A percentile compares a stretch with the other conserved stretches of the same genome.
These are phyloP conservation scores for Masnerella sp. DNA, from an alignment of 2,888 invertebrate genomes.

Conservation along the genomic window DNA sequence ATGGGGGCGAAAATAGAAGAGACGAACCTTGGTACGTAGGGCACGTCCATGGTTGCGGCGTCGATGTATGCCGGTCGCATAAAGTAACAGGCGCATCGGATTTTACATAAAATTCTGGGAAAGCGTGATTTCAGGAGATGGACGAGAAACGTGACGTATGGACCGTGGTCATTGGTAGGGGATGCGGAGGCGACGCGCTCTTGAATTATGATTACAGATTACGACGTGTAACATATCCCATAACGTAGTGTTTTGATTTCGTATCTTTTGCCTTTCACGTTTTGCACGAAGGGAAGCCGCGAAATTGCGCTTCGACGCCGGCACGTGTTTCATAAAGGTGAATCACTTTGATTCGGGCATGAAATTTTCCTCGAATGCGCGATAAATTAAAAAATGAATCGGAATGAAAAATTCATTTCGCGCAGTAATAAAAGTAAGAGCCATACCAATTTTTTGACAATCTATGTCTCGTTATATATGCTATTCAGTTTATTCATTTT, in stretches of 20 bases:
- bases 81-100: slow-evolving; percentile 78
- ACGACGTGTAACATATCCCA: slow-evolving; percentile 59
- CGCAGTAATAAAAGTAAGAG: slow-evolving; percentile 4
- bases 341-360: slow-evolving; percentile 44
- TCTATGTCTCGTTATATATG: too few species aligned
- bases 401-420: slow-evolving; percentile 29
- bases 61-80: slow-evolving; percentile 77
- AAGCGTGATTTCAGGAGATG: slow-evolving; percentile 73
- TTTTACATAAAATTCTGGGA: slow-evolving; percentile 77
- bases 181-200: slow-evolving; percentile 61
- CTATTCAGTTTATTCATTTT: too few species aligned
- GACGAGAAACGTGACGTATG: slow-evolving; percentile 73
- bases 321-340: slow-evolving; percentile 61
- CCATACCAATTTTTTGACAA: too few species aligned
- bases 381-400: slow-evolving; percentile 36
- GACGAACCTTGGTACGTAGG: slow-evolving; percentile 74
- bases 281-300: slow-evolving; percentile 31
- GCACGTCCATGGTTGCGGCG: slow-evolving; percentile 75
- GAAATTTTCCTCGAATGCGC: slow-evolving; percentile 22
- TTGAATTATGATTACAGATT: slow-evolving; percentile 73
- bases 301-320: slow-evolving; percentile 49
- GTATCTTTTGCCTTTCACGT: slow-evolving; percentile 38
- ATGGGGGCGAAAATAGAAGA: slow-evolving; percentile 65
- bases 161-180: slow-evolving; percentile 67
- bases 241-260: slow-evolving; percentile 57